phyloP scores from a whole-genome alignment of 2,113 vertebrate genomes.

The Eleginops maclovinus region DNA sequence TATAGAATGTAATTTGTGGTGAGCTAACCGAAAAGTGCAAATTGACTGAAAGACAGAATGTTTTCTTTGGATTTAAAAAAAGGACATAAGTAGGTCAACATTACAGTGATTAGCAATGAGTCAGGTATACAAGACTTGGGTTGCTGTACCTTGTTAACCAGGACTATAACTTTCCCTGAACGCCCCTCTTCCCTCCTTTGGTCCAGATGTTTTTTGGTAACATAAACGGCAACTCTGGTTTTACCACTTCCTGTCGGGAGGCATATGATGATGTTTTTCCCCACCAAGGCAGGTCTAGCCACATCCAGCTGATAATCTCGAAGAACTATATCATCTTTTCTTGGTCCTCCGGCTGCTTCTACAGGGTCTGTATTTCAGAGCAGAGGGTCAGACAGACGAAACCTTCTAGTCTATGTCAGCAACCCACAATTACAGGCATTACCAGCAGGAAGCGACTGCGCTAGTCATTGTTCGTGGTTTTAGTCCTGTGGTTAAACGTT shows the following conservation, averaged over 20 bases:
- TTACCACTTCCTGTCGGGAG: constrained; percentile 97
- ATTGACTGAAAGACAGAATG: constrained; percentile 31
- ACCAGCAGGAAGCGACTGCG: constrained; percentile 18
- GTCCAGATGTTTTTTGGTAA: constrained; percentile 93
- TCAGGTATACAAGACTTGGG: neutral
- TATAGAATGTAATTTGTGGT: constrained; percentile 57
- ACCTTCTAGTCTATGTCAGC: constrained; percentile 43
- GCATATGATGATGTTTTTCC: constrained; percentile 94
- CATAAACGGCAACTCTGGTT: constrained; percentile 94
- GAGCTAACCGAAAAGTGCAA: constrained; percentile 58
- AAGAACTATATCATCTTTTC: constrained; percentile 85
- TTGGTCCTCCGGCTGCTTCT: constrained; percentile 66
- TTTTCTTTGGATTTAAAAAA: constrained; percentile 49
- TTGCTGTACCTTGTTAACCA: constrained; percentile 94
- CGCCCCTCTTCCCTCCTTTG: constrained; percentile 76
- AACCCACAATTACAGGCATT: constrained; percentile 49
- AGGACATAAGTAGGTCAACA: constrained; percentile 40
- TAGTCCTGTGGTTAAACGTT: constrained; percentile 21
- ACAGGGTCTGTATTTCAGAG: constrained; percentile 67
- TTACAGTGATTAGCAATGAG: constrained; percentile 28
- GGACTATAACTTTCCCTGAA: constrained; percentile 90
- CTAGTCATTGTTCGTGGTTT: constrained; percentile 37
- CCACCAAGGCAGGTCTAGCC: constrained; percentile 90
- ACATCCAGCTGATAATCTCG: constrained; percentile 94
- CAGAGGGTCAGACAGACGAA: constrained; percentile 40